phyloP scores from a whole-genome alignment of 2,797 vertebrate genomes.

The Calcarius lapponicus region DNA sequence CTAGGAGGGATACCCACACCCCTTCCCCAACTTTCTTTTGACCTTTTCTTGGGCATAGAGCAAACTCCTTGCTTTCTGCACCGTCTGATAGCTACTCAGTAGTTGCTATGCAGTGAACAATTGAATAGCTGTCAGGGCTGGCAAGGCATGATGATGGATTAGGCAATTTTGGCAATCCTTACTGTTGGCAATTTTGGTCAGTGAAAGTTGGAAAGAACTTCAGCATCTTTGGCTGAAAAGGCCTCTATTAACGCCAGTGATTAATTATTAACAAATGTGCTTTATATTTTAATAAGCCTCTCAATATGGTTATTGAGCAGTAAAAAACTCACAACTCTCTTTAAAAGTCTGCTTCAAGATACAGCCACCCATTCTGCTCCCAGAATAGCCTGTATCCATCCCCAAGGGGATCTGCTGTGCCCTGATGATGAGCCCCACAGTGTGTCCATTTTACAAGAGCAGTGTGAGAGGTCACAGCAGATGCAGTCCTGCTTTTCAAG shows the following conservation, averaged over 20 bases:
- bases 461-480: not conserved
- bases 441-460: not conserved
- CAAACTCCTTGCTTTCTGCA: not conserved
- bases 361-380: not conserved
- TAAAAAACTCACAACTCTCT: not conserved
- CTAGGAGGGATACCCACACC: not conserved
- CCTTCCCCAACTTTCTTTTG: not conserved
- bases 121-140: conserved; percentile 6
- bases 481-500: not conserved
- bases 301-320: not conserved
- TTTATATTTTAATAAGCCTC: conserved; percentile 44
- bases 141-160: not conserved
- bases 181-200: not conserved
- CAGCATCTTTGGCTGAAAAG: conserved; percentile 15
- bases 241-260: not conserved
- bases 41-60: not conserved
- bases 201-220: conserved; percentile 9
- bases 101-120: not conserved
- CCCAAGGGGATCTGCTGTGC: not conserved
- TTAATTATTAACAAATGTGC: conserved; percentile 48
- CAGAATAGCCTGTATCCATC: not conserved
- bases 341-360: not conserved
- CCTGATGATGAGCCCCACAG: rapidly evolving
- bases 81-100: not conserved
- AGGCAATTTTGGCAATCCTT: not conserved